phyloP scores from a whole-genome alignment of 2,113 vertebrate species.

The Ceratotherium simum region DNA sequence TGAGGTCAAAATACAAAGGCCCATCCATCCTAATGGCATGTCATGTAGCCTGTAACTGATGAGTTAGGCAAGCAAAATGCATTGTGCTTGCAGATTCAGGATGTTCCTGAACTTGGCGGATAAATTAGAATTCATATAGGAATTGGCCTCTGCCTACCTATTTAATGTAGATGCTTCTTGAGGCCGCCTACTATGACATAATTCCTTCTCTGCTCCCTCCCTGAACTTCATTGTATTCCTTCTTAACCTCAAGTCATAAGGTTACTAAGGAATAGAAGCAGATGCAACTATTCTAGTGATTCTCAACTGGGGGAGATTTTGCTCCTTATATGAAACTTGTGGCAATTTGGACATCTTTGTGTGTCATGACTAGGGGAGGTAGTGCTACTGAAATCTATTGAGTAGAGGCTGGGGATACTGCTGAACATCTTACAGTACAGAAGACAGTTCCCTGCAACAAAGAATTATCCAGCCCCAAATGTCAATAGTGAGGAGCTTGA shows the following conservation, averaged over 20 bases:
- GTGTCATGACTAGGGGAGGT: not conserved
- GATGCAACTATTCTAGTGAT: not conserved
- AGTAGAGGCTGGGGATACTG: not conserved
- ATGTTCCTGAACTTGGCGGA: not conserved
- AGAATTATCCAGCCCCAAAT: not conserved
- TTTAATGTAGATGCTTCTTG: not conserved
- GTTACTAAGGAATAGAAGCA: not conserved
- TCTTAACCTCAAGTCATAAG: not conserved
- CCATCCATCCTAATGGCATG: slow-evolving; percentile 12
- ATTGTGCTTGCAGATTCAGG: not conserved
- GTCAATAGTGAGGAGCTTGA: not conserved
- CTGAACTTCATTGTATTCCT: not conserved
- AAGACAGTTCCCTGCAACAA: not conserved
- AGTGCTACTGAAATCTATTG: not conserved
- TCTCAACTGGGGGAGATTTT: not conserved
- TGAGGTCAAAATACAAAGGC: slow-evolving; percentile 56
- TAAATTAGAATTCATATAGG: not conserved
- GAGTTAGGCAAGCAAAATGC: slow-evolving; percentile 41
- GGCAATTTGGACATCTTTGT: not conserved
- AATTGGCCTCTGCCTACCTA: not conserved
- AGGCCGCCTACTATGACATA: not conserved
- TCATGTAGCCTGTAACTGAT: slow-evolving; percentile 53
- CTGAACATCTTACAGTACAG: not conserved
- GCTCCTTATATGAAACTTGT: not conserved
- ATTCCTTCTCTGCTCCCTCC: not conserved